Evolutionary conservation across 2,888 invertebrate species (phyloP).

Genomic region (Hirtodrosophila duncani): DNA sequence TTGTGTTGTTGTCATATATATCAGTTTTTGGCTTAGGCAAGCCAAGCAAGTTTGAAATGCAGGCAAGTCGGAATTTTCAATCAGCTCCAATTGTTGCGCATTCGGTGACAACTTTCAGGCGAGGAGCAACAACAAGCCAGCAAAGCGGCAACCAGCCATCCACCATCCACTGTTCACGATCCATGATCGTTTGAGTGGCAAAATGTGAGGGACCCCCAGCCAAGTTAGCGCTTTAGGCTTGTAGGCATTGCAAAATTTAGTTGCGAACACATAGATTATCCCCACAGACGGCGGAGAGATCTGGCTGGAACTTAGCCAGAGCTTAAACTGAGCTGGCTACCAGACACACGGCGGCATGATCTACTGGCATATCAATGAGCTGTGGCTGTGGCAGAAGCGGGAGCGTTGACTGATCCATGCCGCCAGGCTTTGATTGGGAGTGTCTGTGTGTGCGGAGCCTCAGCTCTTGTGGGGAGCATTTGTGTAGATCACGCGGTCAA

Average conservation of each 20-base stretch:
- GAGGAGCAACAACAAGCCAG: conserved; percentile 20
- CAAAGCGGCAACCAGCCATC: not conserved
- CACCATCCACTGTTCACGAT: not conserved
- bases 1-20: conserved; percentile 62
- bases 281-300: conserved; percentile 26
- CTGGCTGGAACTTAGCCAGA: too few species aligned
- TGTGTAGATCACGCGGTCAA: too few species aligned
- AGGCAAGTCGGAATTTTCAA: conserved; percentile 65
- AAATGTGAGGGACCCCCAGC: conserved; percentile 74
- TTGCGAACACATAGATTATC: conserved; percentile 71
- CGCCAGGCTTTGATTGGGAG: conserved; percentile 28
- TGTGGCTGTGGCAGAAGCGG: conserved; percentile 10
- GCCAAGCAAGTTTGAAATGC: conserved; percentile 46
- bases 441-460: too few species aligned
- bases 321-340: too few species aligned
- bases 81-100: conserved; percentile 71
- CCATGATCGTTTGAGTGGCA: conserved; percentile 59
- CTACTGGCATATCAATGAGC: conserved; percentile 70
- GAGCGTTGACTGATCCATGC: conserved; percentile 54
- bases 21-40: conserved; percentile 63
- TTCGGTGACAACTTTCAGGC: conserved; percentile 57
- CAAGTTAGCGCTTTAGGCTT: conserved; percentile 74
- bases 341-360: conserved; percentile 70
- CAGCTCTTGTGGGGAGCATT: too few species aligned
- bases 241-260: conserved; percentile 54